A percentile compares a stretch with the other conserved stretches of the same genome.
These are phyloP conservation scores for Pammene fasciana DNA, from an alignment of 2,888 invertebrate species.

Conservation along the genomic window DNA sequence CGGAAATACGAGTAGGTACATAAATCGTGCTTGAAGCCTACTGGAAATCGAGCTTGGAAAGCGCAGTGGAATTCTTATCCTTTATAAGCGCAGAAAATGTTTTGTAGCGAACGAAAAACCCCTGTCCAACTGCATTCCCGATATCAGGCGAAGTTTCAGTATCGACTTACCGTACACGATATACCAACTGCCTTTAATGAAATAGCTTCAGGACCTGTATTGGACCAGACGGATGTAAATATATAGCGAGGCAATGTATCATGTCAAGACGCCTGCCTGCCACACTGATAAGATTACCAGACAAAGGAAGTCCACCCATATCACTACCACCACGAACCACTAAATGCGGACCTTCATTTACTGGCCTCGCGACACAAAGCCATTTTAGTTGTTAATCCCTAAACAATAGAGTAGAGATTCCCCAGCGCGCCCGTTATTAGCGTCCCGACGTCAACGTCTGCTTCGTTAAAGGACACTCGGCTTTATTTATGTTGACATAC, in stretches of 20 bases:
- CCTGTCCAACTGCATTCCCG: slow-evolving; percentile 15
- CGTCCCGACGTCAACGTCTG: slow-evolving; percentile 77
- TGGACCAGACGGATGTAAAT: slow-evolving; percentile 59
- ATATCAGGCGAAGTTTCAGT: slow-evolving; percentile 25
- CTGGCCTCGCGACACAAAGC: slow-evolving; percentile 58
- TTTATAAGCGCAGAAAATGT: slow-evolving; percentile 26
- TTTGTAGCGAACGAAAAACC: slow-evolving; percentile 4
- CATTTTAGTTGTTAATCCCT: slow-evolving; percentile 61
- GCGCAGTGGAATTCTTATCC: slow-evolving; percentile 12
- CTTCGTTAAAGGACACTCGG: slow-evolving; percentile 82
- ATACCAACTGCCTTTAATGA: slow-evolving; percentile 29
- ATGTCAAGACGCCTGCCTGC: slow-evolving; percentile 75
- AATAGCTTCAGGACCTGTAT: slow-evolving; percentile 38
- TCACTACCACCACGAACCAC: slow-evolving; percentile 76
- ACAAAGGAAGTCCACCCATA: slow-evolving; percentile 83
- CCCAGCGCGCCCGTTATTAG: slow-evolving; percentile 66
- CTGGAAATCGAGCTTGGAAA: slow-evolving; percentile 20
- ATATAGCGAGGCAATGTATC: slow-evolving; percentile 73
- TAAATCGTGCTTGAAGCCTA: slow-evolving; percentile 17
- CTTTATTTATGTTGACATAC: slow-evolving; percentile 82
- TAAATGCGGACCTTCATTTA: slow-evolving; percentile 80
- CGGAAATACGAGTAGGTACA: slow-evolving; percentile 22
- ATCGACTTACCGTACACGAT: neutral
- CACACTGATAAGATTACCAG: slow-evolving; percentile 80
- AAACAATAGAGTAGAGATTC: slow-evolving; percentile 65